phyloP scores from a whole-genome alignment of 1,140 invertebrate genomes.

The Zaprionus vittiger region DNA sequence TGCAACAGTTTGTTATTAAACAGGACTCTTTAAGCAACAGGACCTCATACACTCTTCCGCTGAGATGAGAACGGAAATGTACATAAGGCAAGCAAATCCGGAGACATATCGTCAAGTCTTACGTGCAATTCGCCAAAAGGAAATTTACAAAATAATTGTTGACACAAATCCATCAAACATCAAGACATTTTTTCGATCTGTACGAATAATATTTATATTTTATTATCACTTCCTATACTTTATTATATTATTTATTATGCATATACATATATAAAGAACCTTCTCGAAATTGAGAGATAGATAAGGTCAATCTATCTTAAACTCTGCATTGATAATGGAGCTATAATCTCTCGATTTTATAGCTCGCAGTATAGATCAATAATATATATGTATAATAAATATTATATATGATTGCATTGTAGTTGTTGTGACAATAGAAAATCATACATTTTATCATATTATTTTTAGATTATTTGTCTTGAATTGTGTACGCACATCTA shows the following conservation, averaged over 20 bases:
- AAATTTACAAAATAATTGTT: constrained; percentile 93
- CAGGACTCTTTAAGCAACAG: constrained; percentile 94
- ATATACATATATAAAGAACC: background rate
- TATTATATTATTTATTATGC: background rate
- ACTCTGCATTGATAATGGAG: too few relatives aligned
- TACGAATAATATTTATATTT: constrained; percentile 77
- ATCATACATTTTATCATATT: background rate
- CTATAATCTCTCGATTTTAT: too few relatives aligned
- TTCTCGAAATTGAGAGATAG: too few relatives aligned
- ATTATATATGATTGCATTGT: background rate
- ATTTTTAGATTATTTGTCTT: background rate
- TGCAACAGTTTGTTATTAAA: constrained; percentile 19
- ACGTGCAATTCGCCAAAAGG: constrained; percentile 91
- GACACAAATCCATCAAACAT: constrained; percentile 92
- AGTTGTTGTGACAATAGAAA: background rate
- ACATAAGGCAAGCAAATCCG: constrained; percentile 91
- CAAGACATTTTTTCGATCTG: constrained; percentile 91
- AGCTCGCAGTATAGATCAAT: too few relatives aligned
- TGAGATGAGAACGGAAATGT: constrained; percentile 91
- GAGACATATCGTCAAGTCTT: constrained; percentile 91
- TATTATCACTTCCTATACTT: background rate
- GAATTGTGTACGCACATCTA: background rate
- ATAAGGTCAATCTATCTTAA: too few relatives aligned
- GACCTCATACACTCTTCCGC: constrained; percentile 90
- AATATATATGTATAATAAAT: background rate